phyloP scores from a whole-genome alignment of 92 coral and sea anemone species.

The Chrysogorgia sp. region DNA sequence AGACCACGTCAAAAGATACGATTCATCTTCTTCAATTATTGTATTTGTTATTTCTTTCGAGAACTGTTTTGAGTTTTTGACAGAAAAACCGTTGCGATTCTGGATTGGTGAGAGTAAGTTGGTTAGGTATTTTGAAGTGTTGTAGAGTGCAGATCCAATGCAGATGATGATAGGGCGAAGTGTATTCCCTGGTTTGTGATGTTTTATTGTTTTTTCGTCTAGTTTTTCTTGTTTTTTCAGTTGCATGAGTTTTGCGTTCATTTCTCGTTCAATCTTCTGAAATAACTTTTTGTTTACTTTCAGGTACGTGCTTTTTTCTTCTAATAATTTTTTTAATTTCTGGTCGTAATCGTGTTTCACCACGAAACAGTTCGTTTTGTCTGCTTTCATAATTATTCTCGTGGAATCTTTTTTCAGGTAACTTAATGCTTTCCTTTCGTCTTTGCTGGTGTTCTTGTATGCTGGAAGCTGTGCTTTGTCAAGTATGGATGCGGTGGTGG shows the following conservation, averaged over 20 bases:
- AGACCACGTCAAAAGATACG: too few species aligned
- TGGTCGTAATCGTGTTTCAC: not conserved
- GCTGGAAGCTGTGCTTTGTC: constrained; percentile 12
- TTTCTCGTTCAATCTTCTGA: constrained; percentile 18
- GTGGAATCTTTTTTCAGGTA: constrained; percentile 8
- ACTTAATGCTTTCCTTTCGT: constrained; percentile 18
- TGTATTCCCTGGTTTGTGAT: constrained; percentile 19
- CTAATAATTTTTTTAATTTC: too few species aligned
- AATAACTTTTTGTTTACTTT: constrained; percentile 14
- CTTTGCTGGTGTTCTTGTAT: constrained; percentile 28
- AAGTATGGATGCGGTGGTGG: constrained; percentile 20
- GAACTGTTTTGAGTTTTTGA: too few species aligned
- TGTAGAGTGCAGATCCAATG: too few species aligned
- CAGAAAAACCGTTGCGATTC: too few species aligned
- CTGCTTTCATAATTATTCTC: constrained; percentile 29
- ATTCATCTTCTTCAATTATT: too few species aligned
- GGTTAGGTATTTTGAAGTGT: too few species aligned
- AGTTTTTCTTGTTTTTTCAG: constrained; percentile 2
- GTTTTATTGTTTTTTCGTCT: constrained; percentile 25
- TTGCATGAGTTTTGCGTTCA: not conserved
- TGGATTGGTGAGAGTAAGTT: too few species aligned
- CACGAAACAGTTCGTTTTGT: constrained; percentile 25
- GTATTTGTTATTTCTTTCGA: too few species aligned
- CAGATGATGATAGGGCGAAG: constrained; percentile 14
- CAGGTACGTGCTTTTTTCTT: constrained; percentile 9